phyloP scores from a whole-genome alignment of 2,797 vertebrate species.

The Esox masquinongy region DNA sequence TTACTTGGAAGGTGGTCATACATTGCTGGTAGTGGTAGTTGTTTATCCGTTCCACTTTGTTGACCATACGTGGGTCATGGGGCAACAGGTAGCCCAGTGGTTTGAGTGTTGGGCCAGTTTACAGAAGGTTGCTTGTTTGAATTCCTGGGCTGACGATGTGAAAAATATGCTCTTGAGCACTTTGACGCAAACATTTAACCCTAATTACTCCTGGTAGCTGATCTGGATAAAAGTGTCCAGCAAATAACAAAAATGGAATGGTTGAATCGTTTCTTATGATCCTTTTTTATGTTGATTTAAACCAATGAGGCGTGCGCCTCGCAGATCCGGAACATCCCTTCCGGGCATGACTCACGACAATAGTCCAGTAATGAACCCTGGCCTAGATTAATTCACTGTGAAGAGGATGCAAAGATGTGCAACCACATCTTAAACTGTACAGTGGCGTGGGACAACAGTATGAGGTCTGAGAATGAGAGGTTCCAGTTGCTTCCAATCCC shows the following conservation, averaged over 20 bases:
- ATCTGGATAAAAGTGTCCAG: no score
- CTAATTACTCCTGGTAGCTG: no score
- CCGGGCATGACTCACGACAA: neutral
- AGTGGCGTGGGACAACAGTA: neutral
- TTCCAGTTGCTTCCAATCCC: neutral
- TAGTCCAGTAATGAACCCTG: neutral
- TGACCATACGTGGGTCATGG: no score
- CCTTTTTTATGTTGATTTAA: neutral
- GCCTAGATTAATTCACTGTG: neutral
- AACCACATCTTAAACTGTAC: neutral
- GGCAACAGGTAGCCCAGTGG: no score
- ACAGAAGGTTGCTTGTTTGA: no score
- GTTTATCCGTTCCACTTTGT: no score
- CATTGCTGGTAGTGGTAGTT: neutral
- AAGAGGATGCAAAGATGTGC: neutral
- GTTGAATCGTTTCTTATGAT: neutral
- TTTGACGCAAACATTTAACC: no score
- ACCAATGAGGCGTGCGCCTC: neutral
- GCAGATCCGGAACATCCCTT: neutral
- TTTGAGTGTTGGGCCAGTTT: no score
- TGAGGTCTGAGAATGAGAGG: conserved; percentile 1
- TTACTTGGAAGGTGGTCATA: neutral
- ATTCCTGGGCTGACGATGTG: no score
- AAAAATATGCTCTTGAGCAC: no score
- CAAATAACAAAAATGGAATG: neutral